phyloP scores from a whole-genome alignment of 2,113 vertebrate species.

The Etheostoma spectabile region DNA sequence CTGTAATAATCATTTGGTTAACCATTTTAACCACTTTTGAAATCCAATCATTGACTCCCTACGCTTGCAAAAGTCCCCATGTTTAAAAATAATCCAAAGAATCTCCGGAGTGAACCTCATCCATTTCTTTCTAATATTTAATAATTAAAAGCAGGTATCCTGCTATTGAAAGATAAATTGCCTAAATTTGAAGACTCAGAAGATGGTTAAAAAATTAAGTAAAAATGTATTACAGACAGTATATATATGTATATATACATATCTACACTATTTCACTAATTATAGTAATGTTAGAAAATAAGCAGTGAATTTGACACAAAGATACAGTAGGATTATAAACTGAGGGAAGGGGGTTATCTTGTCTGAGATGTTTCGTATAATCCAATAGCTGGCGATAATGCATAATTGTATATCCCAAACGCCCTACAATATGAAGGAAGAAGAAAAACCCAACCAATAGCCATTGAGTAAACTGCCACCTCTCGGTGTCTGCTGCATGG shows the following conservation, averaged over 20 bases:
- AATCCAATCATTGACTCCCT: neutral
- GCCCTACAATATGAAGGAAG: constrained; percentile 1
- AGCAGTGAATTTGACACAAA: neutral
- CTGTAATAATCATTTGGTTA: neutral
- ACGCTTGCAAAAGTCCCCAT: neutral
- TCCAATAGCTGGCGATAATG: constrained; percentile 43
- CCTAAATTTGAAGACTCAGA: no score
- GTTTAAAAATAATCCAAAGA: neutral
- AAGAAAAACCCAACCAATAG: constrained; percentile 55
- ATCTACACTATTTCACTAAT: no score
- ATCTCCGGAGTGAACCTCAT: neutral
- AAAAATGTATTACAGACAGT: no score
- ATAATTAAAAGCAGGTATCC: neutral
- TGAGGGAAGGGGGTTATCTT: no score
- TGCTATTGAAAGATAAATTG: neutral
- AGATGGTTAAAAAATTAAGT: no score
- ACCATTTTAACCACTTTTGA: no score
- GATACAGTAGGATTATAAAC: no score
- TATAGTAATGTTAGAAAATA: neutral
- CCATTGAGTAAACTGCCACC: constrained; percentile 49
- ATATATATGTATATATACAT: no score
- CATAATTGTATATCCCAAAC: neutral
- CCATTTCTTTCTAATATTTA: neutral
- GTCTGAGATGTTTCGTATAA: neutral
- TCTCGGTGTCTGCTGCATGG: constrained; percentile 26